Conservation (phyloP, 1,140 invertebrate genomes). For the Anastrepha ludens region DNA sequence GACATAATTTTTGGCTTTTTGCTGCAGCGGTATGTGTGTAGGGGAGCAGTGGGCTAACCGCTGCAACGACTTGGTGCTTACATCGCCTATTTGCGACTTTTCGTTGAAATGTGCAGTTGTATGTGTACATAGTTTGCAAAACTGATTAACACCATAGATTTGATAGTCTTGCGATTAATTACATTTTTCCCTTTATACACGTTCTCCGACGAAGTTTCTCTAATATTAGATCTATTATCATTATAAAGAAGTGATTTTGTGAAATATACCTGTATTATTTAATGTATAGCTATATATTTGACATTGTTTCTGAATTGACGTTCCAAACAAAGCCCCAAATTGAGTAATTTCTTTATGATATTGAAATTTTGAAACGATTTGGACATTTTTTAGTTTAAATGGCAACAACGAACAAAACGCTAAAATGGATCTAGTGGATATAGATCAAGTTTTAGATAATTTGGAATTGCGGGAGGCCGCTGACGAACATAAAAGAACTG, state of each 20-base stretch:
- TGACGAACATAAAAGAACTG: conserved; percentile 72
- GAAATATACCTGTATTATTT: too few species aligned
- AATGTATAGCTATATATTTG: too few species aligned
- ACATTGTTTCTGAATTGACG: too few species aligned
- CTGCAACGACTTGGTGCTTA: not conserved
- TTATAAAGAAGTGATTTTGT: too few species aligned
- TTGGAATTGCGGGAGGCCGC: conserved; percentile 78
- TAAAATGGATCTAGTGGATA: conserved; percentile 79
- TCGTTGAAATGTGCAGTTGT: not conserved
- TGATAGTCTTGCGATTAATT: not conserved
- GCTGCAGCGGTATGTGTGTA: not conserved
- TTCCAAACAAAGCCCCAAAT: too few species aligned
- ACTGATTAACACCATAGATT: not conserved
- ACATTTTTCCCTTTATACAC: not conserved
- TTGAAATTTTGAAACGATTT: not conserved
- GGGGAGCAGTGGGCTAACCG: not conserved
- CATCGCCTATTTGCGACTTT: not conserved
- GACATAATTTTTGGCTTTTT: not conserved
- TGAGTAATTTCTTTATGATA: too few species aligned
- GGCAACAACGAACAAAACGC: conserved; percentile 10
- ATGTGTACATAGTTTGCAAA: conserved; percentile 22
- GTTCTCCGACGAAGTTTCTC: too few species aligned
- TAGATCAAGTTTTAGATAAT: conserved; percentile 91
- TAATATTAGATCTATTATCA: too few species aligned
- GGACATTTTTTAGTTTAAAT: conserved; percentile 28